These are phyloP conservation scores for Drosophila lacertosa DNA, from an alignment of 1,140 invertebrate genomes.

Conservation along the genomic window DNA sequence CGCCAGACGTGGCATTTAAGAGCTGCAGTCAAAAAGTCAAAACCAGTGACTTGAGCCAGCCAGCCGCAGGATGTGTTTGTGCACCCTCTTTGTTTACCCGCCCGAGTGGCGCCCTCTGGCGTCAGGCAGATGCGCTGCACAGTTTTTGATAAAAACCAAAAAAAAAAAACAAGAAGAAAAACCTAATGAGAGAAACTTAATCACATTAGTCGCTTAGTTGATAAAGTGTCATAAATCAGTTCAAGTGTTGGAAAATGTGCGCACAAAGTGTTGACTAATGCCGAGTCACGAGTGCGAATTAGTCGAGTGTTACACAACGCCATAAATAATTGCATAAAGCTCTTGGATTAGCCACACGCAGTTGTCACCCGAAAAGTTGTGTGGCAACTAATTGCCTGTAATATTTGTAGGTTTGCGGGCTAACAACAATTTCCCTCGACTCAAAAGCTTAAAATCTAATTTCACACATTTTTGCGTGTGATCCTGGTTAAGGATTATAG, in stretches of 20 bases:
- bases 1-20: constrained; percentile 5
- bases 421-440: neutral
- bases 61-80: neutral
- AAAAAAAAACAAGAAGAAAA: too few species aligned
- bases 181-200: too few species aligned
- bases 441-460: constrained; percentile 22
- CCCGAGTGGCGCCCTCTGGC: constrained; percentile 12
- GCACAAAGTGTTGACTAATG: constrained; percentile 48
- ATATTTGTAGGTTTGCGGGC: constrained; percentile 29
- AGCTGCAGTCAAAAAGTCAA: neutral
- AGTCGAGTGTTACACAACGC: constrained; percentile 39
- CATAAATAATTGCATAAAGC: constrained; percentile 49
- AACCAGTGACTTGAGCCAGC: neutral
- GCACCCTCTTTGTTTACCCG: neutral
- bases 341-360: constrained; percentile 38
- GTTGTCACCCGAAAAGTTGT: constrained; percentile 37
- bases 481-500: neutral
- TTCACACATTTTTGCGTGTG: constrained; percentile 17
- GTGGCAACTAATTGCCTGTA: constrained; percentile 41
- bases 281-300: constrained; percentile 39
- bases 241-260: constrained; percentile 46
- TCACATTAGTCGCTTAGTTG: constrained; percentile 35
- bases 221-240: constrained; percentile 53
- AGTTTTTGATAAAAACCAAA: constrained; percentile 5
- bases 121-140: constrained; percentile 6